A percentile compares a stretch with the other conserved stretches of the same genome.
Conservation (phyloP, 2,113 vertebrate genomes). For the Pseudorasbora parva region DNA sequence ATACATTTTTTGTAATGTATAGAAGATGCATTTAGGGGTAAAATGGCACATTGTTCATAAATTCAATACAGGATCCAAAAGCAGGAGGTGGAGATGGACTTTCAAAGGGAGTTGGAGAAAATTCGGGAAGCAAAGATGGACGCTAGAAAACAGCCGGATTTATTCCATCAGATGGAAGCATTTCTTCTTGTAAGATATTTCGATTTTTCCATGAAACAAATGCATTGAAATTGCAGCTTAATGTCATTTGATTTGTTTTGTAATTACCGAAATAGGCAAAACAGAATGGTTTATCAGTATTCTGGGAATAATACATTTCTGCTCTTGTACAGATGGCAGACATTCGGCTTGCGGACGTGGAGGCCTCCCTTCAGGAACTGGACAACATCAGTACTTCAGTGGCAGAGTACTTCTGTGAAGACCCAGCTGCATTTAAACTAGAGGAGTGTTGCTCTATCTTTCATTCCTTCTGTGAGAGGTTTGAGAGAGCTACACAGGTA, state of each 20-base stretch:
- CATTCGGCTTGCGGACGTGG: conserved; percentile 62
- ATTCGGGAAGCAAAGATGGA: conserved; percentile 69
- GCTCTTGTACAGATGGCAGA: conserved; percentile 68
- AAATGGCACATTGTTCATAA: neutral
- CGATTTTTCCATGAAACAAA: neutral
- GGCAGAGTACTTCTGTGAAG: conserved; percentile 80
- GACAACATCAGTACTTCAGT: conserved; percentile 64
- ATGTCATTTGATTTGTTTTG: neutral
- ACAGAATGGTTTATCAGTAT: neutral
- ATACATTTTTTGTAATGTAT: neutral
- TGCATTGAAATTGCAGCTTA: neutral
- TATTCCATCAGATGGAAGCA: conserved; percentile 68
- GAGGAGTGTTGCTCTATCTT: conserved; percentile 81
- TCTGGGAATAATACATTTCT: neutral
- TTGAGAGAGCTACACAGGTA: conserved; percentile 74
- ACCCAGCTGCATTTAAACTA: conserved; percentile 72
- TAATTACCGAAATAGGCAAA: neutral
- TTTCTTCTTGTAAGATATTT: conserved; percentile 69
- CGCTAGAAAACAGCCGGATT: conserved; percentile 61
- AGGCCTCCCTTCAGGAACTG: conserved; percentile 64
- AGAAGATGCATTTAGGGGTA: neutral
- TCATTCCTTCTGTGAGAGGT: conserved; percentile 75
- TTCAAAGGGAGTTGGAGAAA: conserved; percentile 70
- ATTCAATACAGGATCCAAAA: conserved; percentile 70
- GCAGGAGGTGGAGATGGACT: conserved; percentile 74